Evolutionary conservation across 2,888 invertebrate species (phyloP), one percentile per base, ranked within the genome.

Genomic region (Pelosia muscerda): DNA sequence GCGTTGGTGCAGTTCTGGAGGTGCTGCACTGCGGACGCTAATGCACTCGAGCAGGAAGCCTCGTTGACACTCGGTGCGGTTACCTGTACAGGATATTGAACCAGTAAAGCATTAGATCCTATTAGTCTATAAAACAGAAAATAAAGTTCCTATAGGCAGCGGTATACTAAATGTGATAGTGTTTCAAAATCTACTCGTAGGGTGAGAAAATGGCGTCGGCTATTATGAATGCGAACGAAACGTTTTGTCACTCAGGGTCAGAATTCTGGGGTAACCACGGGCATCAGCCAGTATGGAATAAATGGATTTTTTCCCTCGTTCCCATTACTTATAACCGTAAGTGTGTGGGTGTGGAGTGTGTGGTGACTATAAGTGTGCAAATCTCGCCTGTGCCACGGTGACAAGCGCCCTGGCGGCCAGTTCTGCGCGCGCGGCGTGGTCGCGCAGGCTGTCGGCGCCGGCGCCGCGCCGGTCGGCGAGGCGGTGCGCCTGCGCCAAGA

Each of bases 391-490:
- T 5, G 86, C 86, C 15, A 85, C 73, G 54, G 83, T 82, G 2
- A 87, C 75, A 31, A 91, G 72, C 0, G 78, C 79, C 59, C 88
- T 80, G 0, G 88, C 87, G 0, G 81, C 81, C n/a, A 84, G 85
- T 4, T 86, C 86, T 0, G 87, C 75, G 55, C 65, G 69, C 0
- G 82, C 76, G 0, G 86, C 87, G 66, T 3, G 23, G 55, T 42
- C 84, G 84, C 28, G 68, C 25, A 62, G 63, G 13, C 61, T 58
- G 0, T 82, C 87, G 10, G 58, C 62, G 4, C 70, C 75, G 0
- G 23, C 84, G 83, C 55, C 71, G 2, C 53, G 69, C 54, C 9
- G 34, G 25, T 80, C 81, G 10, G 84, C 79, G 34, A 86, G 72
- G 23, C 75, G 71, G 71, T 84, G 76, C 0, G 87, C 86, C 4